Evolutionary conservation across 1,140 invertebrate genomes (phyloP), one percentile per base, ranked within the genome.

Genomic region (Drosophila sturtevanti): DNA sequence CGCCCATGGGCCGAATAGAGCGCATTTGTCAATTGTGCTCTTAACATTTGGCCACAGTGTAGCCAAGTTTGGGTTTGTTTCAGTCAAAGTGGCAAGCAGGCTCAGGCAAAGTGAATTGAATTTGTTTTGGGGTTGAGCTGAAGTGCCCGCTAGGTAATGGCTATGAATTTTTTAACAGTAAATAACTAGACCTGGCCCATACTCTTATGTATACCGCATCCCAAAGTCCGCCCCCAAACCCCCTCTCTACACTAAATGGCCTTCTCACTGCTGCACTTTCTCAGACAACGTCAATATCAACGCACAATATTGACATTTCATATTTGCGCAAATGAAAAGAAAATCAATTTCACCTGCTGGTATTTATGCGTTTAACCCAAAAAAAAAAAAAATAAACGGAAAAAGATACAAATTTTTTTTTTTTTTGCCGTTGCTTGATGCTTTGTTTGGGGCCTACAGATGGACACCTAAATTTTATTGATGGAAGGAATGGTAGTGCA

Each of bases 261-360:
- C 58, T 61, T n/a, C 14, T 31, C 37, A 44, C 3, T 44, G 63
- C 66, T 85, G 89, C 89, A 90, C 90, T 91, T 91, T 91, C 86
- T 79, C 81, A 84, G 68, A 10, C 54, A 48, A 55, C 70, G 68
- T 68, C 71, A 63, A 59, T 52, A 54, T 51, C 44, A 35, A 48
- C 77, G 81, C 80, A 89, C 87, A 91, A 90, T 91, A 90, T 91
- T 91, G 90, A 90, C 86, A 77, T 80, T 91, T 91, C 78, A 91
- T 91, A 91, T 91, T 91, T 91, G 82, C 90, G 67, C 90, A 91
- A 91, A 90, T 82, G 90, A 91, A 91, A 90, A 89, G 86, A 90
- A 91, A 91, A 91, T 91, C 90, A 91, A 91, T 91, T 91, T 91
- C 90, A 91, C 90, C 82, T 90, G 82, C 67, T 72, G 82, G 74